phyloP scores from a whole-genome alignment of 2,888 invertebrate genomes.

The Amiota minor region DNA sequence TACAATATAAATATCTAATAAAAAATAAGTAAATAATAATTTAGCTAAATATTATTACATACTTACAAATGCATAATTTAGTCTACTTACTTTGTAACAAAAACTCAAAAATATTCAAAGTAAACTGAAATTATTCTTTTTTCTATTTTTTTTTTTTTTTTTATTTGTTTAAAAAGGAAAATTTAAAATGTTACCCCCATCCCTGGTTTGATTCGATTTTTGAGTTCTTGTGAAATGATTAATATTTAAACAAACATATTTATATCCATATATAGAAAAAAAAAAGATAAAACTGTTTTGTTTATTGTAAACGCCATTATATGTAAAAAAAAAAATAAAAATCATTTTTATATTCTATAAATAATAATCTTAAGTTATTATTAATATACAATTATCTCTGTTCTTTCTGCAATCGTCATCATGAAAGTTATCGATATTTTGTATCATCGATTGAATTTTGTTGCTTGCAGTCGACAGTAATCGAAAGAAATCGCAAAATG shows the following conservation, averaged over 20 bases:
- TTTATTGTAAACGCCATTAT: conserved; percentile 50
- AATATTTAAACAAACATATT: conserved; percentile 1
- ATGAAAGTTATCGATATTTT: no score
- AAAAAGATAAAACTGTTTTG: conserved; percentile 21
- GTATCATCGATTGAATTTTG: no score
- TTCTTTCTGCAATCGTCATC: neutral
- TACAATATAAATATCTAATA: conserved; percentile 1
- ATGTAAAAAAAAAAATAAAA: conserved; percentile 36
- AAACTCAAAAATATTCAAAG: conserved; percentile 30
- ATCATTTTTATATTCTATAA: neutral
- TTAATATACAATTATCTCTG: neutral
- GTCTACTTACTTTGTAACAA: conserved; percentile 10
- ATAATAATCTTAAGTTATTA: neutral
- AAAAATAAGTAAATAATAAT: conserved; percentile 22
- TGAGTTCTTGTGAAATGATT: conserved; percentile 47
- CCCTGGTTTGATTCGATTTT: conserved; percentile 23
- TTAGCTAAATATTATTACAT: conserved; percentile 25
- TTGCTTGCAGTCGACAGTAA: no score
- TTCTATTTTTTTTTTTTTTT: no score
- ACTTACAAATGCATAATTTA: neutral
- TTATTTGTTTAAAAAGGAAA: no score
- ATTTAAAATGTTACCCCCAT: no score
- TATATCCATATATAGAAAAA: conserved; percentile 15
- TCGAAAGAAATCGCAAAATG: no score
- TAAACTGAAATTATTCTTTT: neutral